Evolutionary conservation across 2,113 vertebrate genomes (phyloP).

Genomic region (Calonectris borealis): DNA sequence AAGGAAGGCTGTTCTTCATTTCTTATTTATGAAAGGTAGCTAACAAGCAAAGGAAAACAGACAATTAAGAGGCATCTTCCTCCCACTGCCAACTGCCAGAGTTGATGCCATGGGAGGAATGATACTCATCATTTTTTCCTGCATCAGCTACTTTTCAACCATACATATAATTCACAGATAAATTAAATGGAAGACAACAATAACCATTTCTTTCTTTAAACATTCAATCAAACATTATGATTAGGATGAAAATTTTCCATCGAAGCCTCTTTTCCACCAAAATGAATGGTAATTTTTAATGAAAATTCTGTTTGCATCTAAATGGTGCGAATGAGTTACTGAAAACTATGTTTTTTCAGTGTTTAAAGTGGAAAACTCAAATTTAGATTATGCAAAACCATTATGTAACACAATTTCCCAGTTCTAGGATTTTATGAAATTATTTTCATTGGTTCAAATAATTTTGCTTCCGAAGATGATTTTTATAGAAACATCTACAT

Average conservation of each 20-base stretch:
- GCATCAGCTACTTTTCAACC: background rate
- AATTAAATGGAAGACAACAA: background rate
- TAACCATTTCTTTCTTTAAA: background rate
- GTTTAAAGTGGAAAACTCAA: background rate
- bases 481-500: background rate
- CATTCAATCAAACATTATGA: background rate
- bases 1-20: background rate
- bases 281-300: background rate
- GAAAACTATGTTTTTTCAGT: background rate
- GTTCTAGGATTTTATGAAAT: background rate
- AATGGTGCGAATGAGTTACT: background rate
- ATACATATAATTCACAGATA: background rate
- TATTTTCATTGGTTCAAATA: background rate
- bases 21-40: conserved; percentile 28
- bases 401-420: background rate
- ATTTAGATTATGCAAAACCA: background rate
- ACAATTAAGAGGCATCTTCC: background rate
- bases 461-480: background rate
- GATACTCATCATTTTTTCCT: background rate
- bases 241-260: background rate
- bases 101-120: background rate
- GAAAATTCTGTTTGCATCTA: background rate
- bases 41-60: conserved; percentile 7
- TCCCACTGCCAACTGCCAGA: background rate
- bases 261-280: background rate